Evolutionary conservation across 1,140 invertebrate genomes (phyloP).

Genomic region (Meloidogyne hapla): DNA sequence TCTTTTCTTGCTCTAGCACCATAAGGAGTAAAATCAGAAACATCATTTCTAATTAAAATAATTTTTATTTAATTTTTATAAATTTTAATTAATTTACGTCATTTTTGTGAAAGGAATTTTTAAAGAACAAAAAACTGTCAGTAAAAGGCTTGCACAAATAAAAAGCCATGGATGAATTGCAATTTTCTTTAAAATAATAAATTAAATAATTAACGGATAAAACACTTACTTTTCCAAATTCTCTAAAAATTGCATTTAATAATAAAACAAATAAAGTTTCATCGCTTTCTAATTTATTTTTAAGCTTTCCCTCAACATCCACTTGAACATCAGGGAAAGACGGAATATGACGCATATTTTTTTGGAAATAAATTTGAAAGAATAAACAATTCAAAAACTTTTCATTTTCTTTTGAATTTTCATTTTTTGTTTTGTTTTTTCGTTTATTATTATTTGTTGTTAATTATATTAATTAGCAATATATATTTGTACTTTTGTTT

Average conservation of each 20-base stretch:
- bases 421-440: not conserved
- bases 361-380: not conserved
- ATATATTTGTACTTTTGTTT: not conserved
- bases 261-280: slow-evolving; percentile 42
- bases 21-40: slow-evolving; percentile 59
- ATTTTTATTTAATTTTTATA: slow-evolving; percentile 38
- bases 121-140: slow-evolving; percentile 35
- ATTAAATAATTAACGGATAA: not conserved
- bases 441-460: no score
- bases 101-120: slow-evolving; percentile 42
- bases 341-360: not conserved
- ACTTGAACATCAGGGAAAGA: not conserved
- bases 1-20: slow-evolving; percentile 54
- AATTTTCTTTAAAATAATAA: slow-evolving; percentile 2
- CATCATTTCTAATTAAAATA: slow-evolving; percentile 51
- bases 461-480: no score
- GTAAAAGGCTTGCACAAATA: slow-evolving; percentile 25
- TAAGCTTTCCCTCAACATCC: not conserved
- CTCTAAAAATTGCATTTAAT: slow-evolving; percentile 33
- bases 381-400: not conserved
- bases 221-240: slow-evolving; percentile 30
- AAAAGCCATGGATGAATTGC: slow-evolving; percentile 26
- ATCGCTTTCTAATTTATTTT: not conserved
- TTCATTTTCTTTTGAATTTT: not conserved
- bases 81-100: not conserved